phyloP scores from a whole-genome alignment of 92 coral and sea anemone species.

The Actinostola sp. region DNA sequence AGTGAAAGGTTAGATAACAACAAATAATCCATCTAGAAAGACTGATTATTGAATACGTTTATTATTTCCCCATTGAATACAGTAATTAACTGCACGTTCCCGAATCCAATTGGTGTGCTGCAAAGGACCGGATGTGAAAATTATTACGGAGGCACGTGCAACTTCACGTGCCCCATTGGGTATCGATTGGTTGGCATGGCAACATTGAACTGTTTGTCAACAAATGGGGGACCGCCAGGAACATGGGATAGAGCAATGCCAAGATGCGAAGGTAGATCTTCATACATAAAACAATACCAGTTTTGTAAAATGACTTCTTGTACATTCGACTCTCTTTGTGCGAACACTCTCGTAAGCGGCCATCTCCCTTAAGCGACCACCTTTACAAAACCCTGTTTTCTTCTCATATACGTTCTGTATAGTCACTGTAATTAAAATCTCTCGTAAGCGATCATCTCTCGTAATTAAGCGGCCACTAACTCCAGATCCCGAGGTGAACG shows the following conservation, averaged over 20 bases:
- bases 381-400: no score
- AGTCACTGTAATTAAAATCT: no score
- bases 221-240: constrained; percentile 30
- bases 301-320: background rate
- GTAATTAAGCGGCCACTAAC: no score
- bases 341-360: no score
- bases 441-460: no score
- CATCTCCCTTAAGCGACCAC: no score
- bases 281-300: no score
- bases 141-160: constrained; percentile 34
- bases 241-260: constrained; percentile 30
- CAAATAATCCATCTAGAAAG: background rate
- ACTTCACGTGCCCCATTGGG: constrained; percentile 32
- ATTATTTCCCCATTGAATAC: background rate
- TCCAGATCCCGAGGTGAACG: no score
- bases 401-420: no score
- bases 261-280: constrained; percentile 22
- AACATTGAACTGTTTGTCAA: constrained; percentile 21
- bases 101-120: constrained; percentile 14
- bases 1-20: constrained; percentile 33
- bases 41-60: background rate
- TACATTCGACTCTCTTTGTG: no score
- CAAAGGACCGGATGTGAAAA: constrained; percentile 23
- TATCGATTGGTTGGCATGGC: constrained; percentile 37
- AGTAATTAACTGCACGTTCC: constrained; percentile 34